These are phyloP conservation scores for Zhengitettix transpicula DNA, from an alignment of 2,888 invertebrate species.

Conservation along the genomic window DNA sequence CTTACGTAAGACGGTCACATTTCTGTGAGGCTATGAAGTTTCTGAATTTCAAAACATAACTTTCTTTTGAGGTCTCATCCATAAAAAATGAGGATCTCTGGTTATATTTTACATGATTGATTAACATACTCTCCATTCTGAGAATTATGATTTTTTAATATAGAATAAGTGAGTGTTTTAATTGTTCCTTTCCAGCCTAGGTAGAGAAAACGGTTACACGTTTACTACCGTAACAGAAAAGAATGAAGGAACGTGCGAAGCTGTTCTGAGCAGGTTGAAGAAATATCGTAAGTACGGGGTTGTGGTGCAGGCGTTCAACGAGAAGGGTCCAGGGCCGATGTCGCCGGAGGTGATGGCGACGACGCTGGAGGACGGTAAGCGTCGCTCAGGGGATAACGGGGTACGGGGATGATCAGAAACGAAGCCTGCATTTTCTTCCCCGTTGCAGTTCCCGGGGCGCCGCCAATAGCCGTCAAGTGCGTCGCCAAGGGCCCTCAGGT, in stretches of 20 bases:
- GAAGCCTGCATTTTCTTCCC: background rate
- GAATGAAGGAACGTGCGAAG: constrained; percentile 13
- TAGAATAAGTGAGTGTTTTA: no score
- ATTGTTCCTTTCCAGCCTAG: constrained; percentile 1
- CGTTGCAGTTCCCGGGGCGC: constrained; percentile 18
- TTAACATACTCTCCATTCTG: no score
- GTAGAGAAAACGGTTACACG: constrained; percentile 12
- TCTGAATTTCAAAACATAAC: no score
- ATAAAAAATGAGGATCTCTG: no score
- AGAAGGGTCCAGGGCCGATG: constrained; percentile 32
- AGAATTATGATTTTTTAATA: no score
- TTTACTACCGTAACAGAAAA: constrained; percentile 13
- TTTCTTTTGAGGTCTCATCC: no score
- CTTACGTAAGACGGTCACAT: no score
- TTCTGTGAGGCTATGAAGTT: no score
- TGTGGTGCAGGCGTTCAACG: constrained; percentile 33
- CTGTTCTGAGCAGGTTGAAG: constrained; percentile 25
- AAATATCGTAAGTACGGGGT: constrained; percentile 35
- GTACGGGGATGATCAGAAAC: no score
- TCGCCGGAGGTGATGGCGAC: constrained; percentile 31
- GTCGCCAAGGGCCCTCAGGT: constrained; percentile 18
- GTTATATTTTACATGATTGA: no score
- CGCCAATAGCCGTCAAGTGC: constrained; percentile 19
- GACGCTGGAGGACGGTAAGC: constrained; percentile 34
- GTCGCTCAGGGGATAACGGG: background rate